Conservation (phyloP, 2,888 invertebrate species). For the Metalampra italica region DNA sequence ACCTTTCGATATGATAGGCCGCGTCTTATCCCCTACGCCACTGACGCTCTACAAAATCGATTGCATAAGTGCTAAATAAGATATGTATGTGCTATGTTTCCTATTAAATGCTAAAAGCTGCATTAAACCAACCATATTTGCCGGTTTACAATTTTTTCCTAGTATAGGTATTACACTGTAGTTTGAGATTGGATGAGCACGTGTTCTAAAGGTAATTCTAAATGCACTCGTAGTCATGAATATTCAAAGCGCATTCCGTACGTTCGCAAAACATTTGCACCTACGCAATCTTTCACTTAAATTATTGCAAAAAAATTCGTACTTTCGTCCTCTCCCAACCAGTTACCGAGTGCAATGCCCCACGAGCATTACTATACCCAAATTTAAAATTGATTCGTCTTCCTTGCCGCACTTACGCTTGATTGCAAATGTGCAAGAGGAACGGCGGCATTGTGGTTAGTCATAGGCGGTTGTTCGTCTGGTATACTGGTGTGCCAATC, state of each 20-base stretch:
- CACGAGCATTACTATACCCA: conserved; percentile 51
- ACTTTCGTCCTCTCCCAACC: conserved; percentile 75
- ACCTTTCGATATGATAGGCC: too few relatives aligned
- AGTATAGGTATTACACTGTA: too few relatives aligned
- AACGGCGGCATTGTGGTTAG: conserved; percentile 46
- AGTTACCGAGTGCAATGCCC: conserved; percentile 71
- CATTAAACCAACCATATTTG: too few relatives aligned
- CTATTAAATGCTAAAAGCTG: too few relatives aligned
- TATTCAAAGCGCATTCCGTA: not conserved
- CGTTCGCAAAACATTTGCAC: not conserved
- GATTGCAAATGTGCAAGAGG: conserved; percentile 34
- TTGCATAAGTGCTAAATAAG: too few relatives aligned
- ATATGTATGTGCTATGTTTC: too few relatives aligned
- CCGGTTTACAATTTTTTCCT: too few relatives aligned
- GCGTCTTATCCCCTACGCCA: too few relatives aligned
- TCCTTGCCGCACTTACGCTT: conserved; percentile 41
- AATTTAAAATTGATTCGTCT: conserved; percentile 59
- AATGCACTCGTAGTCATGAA: not conserved
- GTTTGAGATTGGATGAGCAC: too few relatives aligned
- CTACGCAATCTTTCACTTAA: conserved; percentile 53
- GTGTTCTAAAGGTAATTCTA: too few relatives aligned
- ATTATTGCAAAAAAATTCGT: conserved; percentile 63
- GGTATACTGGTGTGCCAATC: conserved; percentile 57
- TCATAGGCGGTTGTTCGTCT: conserved; percentile 45
- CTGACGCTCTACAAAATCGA: too few relatives aligned